Base-by-base conservation (phyloP, 2,113 vertebrate species). In the Ammodytes dubius region DNA sequence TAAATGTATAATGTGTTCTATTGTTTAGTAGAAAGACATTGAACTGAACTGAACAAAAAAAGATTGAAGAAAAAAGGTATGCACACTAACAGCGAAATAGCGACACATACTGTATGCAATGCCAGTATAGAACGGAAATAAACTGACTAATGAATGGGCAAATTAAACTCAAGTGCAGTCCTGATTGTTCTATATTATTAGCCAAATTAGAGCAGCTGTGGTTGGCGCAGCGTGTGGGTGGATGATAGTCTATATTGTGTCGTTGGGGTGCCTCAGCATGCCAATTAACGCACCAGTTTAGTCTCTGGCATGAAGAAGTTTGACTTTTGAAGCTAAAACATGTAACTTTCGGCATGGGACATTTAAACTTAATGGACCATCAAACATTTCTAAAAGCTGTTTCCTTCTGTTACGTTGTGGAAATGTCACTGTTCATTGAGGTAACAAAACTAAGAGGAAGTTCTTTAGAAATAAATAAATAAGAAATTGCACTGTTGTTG, bases 241-340 rank as follows among this genome's bases (percentile, higher is more conserved):
- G 70, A 85, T 52, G 15, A 13, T 7, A 35, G 17, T 5, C n/a
- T 68, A 17, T 57, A 63, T 80, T 77, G 39, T 67, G 13, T 56
- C 64, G 15, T 60, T 40, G 39, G 37, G 49, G 15, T 50, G 13
- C 46, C 66, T n/a, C 46, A 7, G 5, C n/a, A 40, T 52, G 46
- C 42, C 39, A 69, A 69, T 76, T 76, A 77, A 17, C 67, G 19
- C 14, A 72, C 8, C 40, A 13, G 19, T 73, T 64, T 27, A 49
- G 15, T 13, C 35, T 19, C 40, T 60, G 15, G 35, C 35, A 57
- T 2, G 13, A 52, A 63, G 27, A 73, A 6, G 35, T 45, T 19
- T 45, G 11, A 9, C 9, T 77, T 27, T 77, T 72, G 27, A 66
- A 60, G 19, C 52, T 37, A 19, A 47, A 42, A 73, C 40, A 47